Evolutionary conservation across 2,888 invertebrate genomes (phyloP), one percentile per base, ranked within the genome.

Genomic region (Deroplatys truncata): DNA sequence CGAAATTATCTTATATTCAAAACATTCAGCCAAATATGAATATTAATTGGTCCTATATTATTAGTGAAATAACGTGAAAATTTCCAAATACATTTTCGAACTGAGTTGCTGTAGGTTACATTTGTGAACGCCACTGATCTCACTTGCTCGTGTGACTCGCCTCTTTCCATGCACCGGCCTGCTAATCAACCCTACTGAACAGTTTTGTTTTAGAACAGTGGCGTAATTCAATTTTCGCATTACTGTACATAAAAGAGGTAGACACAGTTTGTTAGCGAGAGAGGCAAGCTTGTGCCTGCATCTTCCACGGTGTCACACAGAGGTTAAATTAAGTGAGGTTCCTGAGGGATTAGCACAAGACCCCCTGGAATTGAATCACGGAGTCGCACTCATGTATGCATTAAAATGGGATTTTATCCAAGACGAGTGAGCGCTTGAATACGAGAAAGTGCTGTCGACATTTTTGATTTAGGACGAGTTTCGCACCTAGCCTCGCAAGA

Each of bases 191-290:
- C 56, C 56, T 2, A 25, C 56, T 72, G 20, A 72, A 72, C 56
- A 72, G 56, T 72, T 72, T 72, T 72, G 56, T 72, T 72, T 72
- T 7, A 72, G 56, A 72, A 20, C 56, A 72, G 82, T 87, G 82
- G 83, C 82, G 87, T 82, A 87, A 87, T 87, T 87, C 87, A 87
- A 87, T 87, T 87, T 83, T 83, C 35, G 87, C 87, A 87, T 87
- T 87, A 87, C 87, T 29, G 82, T 87, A 87, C 87, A 83, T 87
- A 87, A 87, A 87, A 87, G 87, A 72, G 56, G 20, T 72, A 72
- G 56, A 72, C 56, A 20, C 20, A 72, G 56, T 72, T 72, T 72
- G 56, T 72, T 20, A 72, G 56, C 56, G 20, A 72, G 56, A 72
- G 56, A 72, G 56, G 56, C 56, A 56, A 56, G 56, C 56, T 2